Evolutionary conservation across 2,113 vertebrate species (phyloP), one percentile per base, ranked within the genome.

Genomic region (Vanacampus margaritifer): DNA sequence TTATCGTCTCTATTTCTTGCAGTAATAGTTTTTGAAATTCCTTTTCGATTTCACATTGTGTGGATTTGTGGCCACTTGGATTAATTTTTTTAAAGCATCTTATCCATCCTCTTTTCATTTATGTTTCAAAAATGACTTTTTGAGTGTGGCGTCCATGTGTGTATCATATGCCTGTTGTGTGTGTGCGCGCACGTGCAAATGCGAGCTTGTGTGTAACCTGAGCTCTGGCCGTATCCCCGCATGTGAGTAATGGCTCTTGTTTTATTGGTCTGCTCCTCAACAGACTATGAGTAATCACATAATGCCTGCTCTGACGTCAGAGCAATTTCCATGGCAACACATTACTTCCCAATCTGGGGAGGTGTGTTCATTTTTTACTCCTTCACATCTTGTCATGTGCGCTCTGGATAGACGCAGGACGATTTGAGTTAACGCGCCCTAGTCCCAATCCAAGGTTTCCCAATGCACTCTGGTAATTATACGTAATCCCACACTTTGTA

Each of bases 241-340:
- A 75, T 86, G 83, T 88, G 89, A 89, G 89, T 89, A 90, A 90
- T 90, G 86, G 87, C 80, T 85, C 80, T 79, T 84, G 81, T 89
- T 90, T 90, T 88, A 90, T 90, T 87, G 87, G 87, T 80, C 81
- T 58, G 80, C 88, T 89, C 83, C 88, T 88, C 86, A 86, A 86
- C 89, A 87, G 89, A 89, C 83, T 79, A 85, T 89, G 89, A 89
- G 88, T 89, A 90, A 90, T 90, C 89, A 89, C 89, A 89, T 88
- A 89, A 90, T 87, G 89, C 84, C 78, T 82, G 77, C 77, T 87
- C 78, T 90, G 89, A 90, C 88, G 88, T 90, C 89, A 90, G 88
- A 68, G 59, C 83, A 39, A 84, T 90, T 84, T 74, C 89, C 79
- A 85, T 87, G 85, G 84, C 73, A 79, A 89, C 87, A 67, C 87